Percentiles rank a stretch among this genome's conserved stretches.
phyloP scores from a whole-genome alignment of 1,140 invertebrate genomes.

The Drosophila lacertosa region DNA sequence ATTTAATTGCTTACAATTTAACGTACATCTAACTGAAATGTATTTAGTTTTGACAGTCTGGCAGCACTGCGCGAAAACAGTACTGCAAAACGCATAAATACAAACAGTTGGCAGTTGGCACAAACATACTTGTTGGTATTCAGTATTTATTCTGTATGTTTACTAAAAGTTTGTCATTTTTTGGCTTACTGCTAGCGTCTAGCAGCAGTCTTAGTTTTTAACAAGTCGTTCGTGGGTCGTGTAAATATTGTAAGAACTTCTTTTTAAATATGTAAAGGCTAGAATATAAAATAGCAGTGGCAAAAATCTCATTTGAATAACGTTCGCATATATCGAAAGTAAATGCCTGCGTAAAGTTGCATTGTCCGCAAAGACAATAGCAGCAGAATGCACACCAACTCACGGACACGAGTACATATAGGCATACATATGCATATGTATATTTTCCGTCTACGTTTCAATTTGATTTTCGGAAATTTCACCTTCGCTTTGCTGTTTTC shows the following conservation, averaged over 20 bases:
- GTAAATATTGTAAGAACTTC: constrained; percentile 49
- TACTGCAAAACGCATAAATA: not conserved
- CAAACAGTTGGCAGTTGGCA: constrained; percentile 6
- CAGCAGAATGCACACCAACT: constrained; percentile 57
- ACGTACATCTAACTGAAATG: too few relatives aligned
- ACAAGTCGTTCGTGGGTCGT: constrained; percentile 51
- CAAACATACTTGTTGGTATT: not conserved
- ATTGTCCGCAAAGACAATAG: constrained; percentile 29
- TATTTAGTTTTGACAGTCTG: not conserved
- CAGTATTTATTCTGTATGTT: constrained; percentile 37
- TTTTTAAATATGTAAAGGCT: constrained; percentile 22
- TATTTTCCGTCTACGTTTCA: constrained; percentile 79
- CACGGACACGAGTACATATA: constrained; percentile 29
- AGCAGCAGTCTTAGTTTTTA: constrained; percentile 37
- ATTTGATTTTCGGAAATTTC: constrained; percentile 81
- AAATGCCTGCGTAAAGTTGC: constrained; percentile 2
- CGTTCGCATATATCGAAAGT: constrained; percentile 5
- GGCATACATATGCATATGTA: constrained; percentile 59
- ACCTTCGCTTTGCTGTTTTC: constrained; percentile 79
- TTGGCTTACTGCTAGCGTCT: not conserved
- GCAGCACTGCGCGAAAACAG: not conserved
- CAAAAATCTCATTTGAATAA: constrained; percentile 4
- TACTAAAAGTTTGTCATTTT: constrained; percentile 15
- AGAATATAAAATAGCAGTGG: constrained; percentile 13
- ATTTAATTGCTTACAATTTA: not conserved